These are phyloP conservation scores for Eucera pruinosa DNA, from an alignment of 2,888 invertebrate genomes.

Conservation along the genomic window DNA sequence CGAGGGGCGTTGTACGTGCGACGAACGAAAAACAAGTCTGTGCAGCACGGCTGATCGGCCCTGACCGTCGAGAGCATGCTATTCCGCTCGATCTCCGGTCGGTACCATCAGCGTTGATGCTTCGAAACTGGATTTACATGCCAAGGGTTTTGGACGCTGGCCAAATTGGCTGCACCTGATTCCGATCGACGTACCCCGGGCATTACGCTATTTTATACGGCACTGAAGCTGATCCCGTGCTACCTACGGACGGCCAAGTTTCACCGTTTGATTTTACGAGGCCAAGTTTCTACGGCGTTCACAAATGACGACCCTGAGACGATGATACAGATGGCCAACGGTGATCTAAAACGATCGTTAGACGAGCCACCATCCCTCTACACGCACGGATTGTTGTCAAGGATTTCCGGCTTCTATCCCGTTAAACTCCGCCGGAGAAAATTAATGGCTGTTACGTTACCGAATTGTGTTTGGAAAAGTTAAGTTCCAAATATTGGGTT, in stretches of 20 bases:
- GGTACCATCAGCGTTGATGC: conserved; percentile 66
- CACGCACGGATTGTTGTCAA: conserved; percentile 17
- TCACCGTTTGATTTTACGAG: conserved; percentile 78
- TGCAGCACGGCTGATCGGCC: conserved; percentile 38
- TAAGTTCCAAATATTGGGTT: too few relatives aligned
- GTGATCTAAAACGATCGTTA: conserved; percentile 26
- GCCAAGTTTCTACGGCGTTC: conserved; percentile 73
- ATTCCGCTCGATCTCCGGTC: conserved; percentile 61
- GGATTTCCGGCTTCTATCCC: conserved; percentile 28
- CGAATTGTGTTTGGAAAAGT: too few relatives aligned
- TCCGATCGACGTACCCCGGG: conserved; percentile 75
- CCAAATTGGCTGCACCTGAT: conserved; percentile 82
- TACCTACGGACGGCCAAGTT: conserved; percentile 64
- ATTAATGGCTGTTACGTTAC: conserved; percentile 13
- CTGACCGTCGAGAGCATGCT: conserved; percentile 61
- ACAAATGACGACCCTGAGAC: conserved; percentile 73
- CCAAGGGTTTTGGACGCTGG: conserved; percentile 74
- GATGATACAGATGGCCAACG: conserved; percentile 55
- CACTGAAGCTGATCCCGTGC: conserved; percentile 59
- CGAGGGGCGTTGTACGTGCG: conserved; percentile 26
- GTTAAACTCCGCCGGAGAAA: conserved; percentile 3
- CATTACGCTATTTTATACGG: conserved; percentile 78
- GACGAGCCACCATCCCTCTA: not conserved
- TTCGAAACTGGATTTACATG: conserved; percentile 76
- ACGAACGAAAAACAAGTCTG: conserved; percentile 51